Evolutionary conservation across 2,113 vertebrate genomes (phyloP), one percentile per base, ranked within the genome.

Genomic region (Seriola rivoliana): DNA sequence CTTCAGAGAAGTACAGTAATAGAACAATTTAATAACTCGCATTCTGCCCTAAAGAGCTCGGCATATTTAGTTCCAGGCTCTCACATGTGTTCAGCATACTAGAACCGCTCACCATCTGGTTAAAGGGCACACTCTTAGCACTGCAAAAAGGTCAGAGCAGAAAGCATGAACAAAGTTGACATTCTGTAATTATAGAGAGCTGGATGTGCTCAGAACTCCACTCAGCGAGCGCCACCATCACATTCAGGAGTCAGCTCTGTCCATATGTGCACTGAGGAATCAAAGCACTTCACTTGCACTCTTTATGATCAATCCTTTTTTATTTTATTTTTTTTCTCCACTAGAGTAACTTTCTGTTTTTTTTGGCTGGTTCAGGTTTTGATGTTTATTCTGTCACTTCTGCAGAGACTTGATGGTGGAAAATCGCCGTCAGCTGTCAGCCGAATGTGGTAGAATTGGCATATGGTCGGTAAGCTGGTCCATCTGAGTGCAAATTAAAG

Each of bases 131-230:
- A 68, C 67, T 89, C 87, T 89, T 78, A 82, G 85, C 74, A 59
- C 58, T 1, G 66, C 66, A 68, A 57, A 93, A 95, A 94, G 93
- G 93, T 94, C 93, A 91, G 83, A 87, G 82, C 77, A 75, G 81
- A 83, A 90, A 88, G 83, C 88, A 83, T 88, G 82, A 89, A 88
- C 83, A 78, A 88, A 91, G 90, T 65, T 93, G 94, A 93, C 91
- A 86, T 91, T 93, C 82, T 88, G 70, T 93, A 88, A 93, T 93
- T 93, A 86, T 72, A 88, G 67, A 80, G 74, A 23, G 62, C 62
- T 8, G 55, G 29, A 40, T 67, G 85, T 52, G 48, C 57, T 71
- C 72, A 5, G 55, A 32, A 52, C 50, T 72, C 65, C 16, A 58
- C 59, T 87, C 73, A 13, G 60, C 44, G n/a, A 84, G 59, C 67